Evolutionary conservation across 1,140 invertebrate species (phyloP).

Genomic region (Eubasilissa regina): DNA sequence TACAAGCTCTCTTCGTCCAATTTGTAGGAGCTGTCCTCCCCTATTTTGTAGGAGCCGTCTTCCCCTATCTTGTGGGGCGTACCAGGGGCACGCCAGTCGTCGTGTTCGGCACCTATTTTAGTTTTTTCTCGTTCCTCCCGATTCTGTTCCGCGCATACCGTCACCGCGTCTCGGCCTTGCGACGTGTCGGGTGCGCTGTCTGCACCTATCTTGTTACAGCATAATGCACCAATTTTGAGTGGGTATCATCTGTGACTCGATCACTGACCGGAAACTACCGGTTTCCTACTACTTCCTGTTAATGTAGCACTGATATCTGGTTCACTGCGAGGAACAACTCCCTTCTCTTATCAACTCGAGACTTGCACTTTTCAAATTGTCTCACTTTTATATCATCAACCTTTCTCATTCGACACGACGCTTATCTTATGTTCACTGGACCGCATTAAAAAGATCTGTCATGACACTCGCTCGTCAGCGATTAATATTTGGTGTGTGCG

Average conservation of each 20-base stretch:
- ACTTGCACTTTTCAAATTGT: too few relatives aligned
- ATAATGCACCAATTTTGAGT: neutral
- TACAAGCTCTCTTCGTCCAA: slow-evolving; percentile 37
- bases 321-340: too few relatives aligned
- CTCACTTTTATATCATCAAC: too few relatives aligned
- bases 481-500: too few relatives aligned
- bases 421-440: too few relatives aligned
- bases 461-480: too few relatives aligned
- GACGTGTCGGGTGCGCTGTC: neutral
- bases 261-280: neutral
- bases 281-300: too few relatives aligned
- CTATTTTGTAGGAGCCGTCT: slow-evolving; percentile 19
- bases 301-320: too few relatives aligned
- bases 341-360: too few relatives aligned
- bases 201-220: slow-evolving; percentile 25
- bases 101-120: slow-evolving; percentile 43
- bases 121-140: slow-evolving; percentile 8
- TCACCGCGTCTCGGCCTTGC: neutral
- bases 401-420: too few relatives aligned
- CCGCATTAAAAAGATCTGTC: too few relatives aligned
- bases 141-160: slow-evolving; percentile 20
- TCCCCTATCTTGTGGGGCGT: slow-evolving; percentile 37
- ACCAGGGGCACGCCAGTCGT: slow-evolving; percentile 33
- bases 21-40: slow-evolving; percentile 22
- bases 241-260: neutral